Percentiles rank a stretch among this genome's conserved stretches.
Conservation (phyloP, 2,888 invertebrate species). For the Ischnus inquisitorius region DNA sequence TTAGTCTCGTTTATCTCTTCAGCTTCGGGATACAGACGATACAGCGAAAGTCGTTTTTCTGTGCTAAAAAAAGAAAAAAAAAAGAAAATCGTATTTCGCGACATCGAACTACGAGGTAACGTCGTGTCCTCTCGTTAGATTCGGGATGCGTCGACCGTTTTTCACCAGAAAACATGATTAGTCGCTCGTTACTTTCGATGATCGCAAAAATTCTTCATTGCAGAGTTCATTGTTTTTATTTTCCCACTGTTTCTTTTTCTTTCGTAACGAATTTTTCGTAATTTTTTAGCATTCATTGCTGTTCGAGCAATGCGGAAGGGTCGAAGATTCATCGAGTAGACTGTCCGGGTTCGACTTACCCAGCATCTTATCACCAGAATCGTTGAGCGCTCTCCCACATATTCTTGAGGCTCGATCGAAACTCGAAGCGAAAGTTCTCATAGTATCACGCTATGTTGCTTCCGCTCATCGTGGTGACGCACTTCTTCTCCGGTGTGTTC, state of each 20-base stretch:
- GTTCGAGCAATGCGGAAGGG: neutral
- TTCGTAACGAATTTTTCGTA: neutral
- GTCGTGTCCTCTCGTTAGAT: neutral
- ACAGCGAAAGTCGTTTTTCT: neutral
- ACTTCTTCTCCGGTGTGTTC: constrained; percentile 86
- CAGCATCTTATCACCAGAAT: constrained; percentile 77
- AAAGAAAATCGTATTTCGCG: neutral
- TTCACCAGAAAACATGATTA: neutral
- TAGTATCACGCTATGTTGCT: constrained; percentile 87
- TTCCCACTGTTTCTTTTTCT: constrained; percentile 1
- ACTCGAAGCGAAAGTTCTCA: constrained; percentile 83
- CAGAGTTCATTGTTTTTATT: neutral
- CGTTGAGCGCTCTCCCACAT: constrained; percentile 82
- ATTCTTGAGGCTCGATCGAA: constrained; percentile 81
- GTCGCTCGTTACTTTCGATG: neutral
- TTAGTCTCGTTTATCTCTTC: neutral
- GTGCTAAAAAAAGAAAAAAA: neutral
- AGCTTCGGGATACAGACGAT: neutral
- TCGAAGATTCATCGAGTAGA: constrained; percentile 20
- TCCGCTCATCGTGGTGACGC: constrained; percentile 87
- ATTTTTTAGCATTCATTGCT: neutral
- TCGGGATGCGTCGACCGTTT: neutral
- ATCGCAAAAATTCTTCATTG: neutral
- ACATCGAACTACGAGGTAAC: neutral
- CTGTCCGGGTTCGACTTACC: constrained; percentile 27